phyloP scores from a whole-genome alignment of 2,888 invertebrate species.

The Trissonchulus sp. region DNA sequence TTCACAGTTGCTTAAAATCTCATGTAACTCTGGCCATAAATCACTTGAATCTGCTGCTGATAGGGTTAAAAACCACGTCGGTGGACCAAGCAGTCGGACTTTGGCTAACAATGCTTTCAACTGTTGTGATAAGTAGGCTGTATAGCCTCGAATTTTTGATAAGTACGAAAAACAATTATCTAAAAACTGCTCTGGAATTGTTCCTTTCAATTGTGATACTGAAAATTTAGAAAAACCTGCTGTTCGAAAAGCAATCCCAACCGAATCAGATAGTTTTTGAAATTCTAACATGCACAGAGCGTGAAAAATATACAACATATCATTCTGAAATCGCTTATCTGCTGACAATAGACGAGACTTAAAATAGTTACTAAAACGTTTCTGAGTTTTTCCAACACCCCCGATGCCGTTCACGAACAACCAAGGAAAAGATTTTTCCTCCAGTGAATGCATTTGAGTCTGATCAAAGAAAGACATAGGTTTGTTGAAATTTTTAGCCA shows the following conservation, averaged over 20 bases:
- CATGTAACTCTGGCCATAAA: constrained; percentile 8
- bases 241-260: constrained; percentile 2
- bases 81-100: constrained; percentile 16
- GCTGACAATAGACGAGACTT: background rate
- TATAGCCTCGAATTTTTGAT: background rate
- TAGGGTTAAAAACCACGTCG: constrained; percentile 18
- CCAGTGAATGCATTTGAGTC: background rate
- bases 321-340: constrained; percentile 11
- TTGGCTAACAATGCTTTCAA: background rate
- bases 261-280: background rate
- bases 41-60: constrained; percentile 1
- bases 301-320: background rate
- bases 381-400: too few species aligned
- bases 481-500: background rate
- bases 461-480: background rate
- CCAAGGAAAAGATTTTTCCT: background rate
- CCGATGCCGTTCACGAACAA: background rate
- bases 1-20: background rate
- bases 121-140: background rate
- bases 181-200: background rate
- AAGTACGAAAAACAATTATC: constrained; percentile 14
- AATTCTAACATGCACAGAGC: constrained; percentile 16
- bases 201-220: background rate
- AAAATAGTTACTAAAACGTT: constrained; percentile 8
- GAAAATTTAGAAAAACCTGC: background rate